A percentile compares a stretch with the other conserved stretches of the same genome.
Conservation (phyloP, 1,140 invertebrate genomes). For the Oreohelix idahoensis region DNA sequence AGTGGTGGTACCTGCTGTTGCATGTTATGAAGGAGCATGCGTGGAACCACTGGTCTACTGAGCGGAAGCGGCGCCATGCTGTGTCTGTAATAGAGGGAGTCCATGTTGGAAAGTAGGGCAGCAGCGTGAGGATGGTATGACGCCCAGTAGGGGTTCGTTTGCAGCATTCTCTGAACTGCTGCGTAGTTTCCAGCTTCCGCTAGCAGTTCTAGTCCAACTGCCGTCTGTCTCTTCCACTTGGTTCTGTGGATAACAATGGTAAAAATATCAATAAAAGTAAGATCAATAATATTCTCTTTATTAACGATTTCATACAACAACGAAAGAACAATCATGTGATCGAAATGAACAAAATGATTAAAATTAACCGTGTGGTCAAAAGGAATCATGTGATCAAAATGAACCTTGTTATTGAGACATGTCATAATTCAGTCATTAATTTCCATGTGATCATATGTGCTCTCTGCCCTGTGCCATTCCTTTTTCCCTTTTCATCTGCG, state of each 20-base stretch:
- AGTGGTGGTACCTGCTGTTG: slow-evolving; percentile 73
- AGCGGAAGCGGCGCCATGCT: slow-evolving; percentile 40
- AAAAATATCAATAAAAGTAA: background rate
- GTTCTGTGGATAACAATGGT: slow-evolving; percentile 82
- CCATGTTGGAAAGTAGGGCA: slow-evolving; percentile 69
- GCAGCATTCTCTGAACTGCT: slow-evolving; percentile 94
- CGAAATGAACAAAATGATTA: no score
- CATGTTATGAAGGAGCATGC: slow-evolving; percentile 68
- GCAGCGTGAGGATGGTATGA: slow-evolving; percentile 71
- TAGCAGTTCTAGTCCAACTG: slow-evolving; percentile 94
- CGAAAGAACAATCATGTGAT: no score
- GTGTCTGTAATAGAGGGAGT: slow-evolving; percentile 72
- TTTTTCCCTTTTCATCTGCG: no score
- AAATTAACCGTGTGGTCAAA: no score
- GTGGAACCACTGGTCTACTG: slow-evolving; percentile 57
- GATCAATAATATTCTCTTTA: no score
- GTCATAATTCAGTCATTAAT: no score
- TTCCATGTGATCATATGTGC: no score
- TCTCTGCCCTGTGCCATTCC: no score
- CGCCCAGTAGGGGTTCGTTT: slow-evolving; percentile 80
- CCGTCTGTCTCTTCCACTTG: slow-evolving; percentile 99
- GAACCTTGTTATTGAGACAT: no score
- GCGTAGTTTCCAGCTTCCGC: slow-evolving; percentile 97
- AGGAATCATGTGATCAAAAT: no score
- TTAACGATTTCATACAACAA: no score